Conservation (phyloP, 2,888 invertebrate genomes). For the Drosophila colorata region DNA sequence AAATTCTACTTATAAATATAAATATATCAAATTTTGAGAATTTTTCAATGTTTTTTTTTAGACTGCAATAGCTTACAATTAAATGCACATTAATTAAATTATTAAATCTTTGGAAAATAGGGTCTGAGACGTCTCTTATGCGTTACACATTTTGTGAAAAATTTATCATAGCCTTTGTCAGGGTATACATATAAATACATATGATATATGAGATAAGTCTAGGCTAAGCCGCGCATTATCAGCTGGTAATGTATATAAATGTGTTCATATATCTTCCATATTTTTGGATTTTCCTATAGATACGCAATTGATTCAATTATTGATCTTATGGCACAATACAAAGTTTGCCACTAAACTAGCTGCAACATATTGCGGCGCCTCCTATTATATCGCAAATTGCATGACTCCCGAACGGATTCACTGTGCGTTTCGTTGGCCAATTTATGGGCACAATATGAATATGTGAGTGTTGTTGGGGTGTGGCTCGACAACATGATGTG, state of each 20-base stretch:
- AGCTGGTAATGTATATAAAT: not conserved
- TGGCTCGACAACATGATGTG: not conserved
- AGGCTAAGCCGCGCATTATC: not conserved
- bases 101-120: too few species aligned
- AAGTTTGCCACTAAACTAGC: not conserved
- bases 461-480: conserved; percentile 6
- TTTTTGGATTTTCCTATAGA: not conserved
- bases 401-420: conserved; percentile 16
- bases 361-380: conserved; percentile 1
- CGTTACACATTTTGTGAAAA: too few species aligned
- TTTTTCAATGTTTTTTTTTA: not conserved
- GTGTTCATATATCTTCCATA: not conserved
- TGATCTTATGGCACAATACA: conserved; percentile 1
- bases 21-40: not conserved
- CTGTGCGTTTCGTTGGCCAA: conserved; percentile 26
- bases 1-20: not conserved
- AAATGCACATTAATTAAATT: too few species aligned
- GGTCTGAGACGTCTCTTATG: too few species aligned
- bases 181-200: too few species aligned
- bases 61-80: too few species aligned
- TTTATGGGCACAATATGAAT: conserved; percentile 30
- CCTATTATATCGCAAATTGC: conserved; percentile 14
- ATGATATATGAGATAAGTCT: too few species aligned
- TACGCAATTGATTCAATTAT: not conserved
- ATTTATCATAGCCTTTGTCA: too few species aligned